Evolutionary conservation across 37 sponge, comb jelly and placozoan species (phyloP).

Genomic region (Eunapius fragilis): DNA sequence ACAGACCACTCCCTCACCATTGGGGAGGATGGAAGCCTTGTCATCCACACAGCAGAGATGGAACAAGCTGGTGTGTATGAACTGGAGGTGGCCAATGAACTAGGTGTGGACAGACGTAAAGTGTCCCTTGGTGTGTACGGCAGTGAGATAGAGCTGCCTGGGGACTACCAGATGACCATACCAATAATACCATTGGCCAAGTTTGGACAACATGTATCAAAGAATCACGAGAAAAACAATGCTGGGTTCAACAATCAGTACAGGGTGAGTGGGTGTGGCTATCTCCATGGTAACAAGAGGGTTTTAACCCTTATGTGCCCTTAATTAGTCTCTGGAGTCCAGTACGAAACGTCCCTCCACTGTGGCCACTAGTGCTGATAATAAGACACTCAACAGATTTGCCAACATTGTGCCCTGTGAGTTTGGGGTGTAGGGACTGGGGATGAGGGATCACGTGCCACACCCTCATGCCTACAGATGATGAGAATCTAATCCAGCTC

Average conservation of each 20-base stretch:
- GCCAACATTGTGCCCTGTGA: constrained; percentile 47
- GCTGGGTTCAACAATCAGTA: constrained; percentile 25
- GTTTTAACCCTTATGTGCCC: not conserved
- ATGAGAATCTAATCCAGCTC: constrained; percentile 63
- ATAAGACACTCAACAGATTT: constrained; percentile 45
- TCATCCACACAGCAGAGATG: constrained; percentile 26
- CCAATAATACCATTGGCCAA: constrained; percentile 23
- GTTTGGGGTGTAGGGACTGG: not conserved
- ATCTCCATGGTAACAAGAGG: not conserved
- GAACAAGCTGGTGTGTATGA: constrained; percentile 44
- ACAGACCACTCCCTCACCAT: constrained; percentile 41
- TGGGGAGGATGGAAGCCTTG: constrained; percentile 21
- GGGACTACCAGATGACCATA: not conserved
- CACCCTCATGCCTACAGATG: constrained; percentile 44
- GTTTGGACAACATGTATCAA: constrained; percentile 39
- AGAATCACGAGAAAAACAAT: constrained; percentile 43
- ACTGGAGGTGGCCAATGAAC: constrained; percentile 31
- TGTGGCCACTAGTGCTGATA: constrained; percentile 9
- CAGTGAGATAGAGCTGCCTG: not conserved
- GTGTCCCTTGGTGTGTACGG: not conserved
- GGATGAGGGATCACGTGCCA: not conserved
- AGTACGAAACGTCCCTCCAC: not conserved
- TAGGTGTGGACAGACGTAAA: not conserved
- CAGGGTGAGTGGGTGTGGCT: constrained; percentile 11
- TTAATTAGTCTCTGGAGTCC: not conserved